Evolutionary conservation across 2,797 vertebrate genomes (phyloP).

Genomic region (Buceros bicornis): DNA sequence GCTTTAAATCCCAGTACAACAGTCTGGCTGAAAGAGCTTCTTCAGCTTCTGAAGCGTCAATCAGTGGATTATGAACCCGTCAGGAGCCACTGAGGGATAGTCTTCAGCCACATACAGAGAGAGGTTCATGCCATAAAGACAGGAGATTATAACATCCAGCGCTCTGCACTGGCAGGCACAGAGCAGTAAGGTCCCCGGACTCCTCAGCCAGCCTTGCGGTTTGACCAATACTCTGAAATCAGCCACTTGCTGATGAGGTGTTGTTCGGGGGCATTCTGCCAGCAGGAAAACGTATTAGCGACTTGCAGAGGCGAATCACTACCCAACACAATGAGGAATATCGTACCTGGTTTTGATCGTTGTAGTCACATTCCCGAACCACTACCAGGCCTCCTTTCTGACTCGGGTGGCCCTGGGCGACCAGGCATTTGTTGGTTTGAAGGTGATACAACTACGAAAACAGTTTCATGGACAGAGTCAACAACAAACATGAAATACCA

Average conservation of each 20-base stretch:
- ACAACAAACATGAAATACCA: background rate
- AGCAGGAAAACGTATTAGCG: background rate
- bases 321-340: rapidly evolving
- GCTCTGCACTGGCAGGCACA: background rate
- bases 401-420: slow-evolving; percentile 90
- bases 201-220: background rate
- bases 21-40: background rate
- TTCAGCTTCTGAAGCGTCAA: background rate
- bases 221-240: background rate
- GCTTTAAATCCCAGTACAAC: background rate
- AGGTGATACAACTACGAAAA: slow-evolving; percentile 87
- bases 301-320: background rate
- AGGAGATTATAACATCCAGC: background rate
- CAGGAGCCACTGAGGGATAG: background rate
- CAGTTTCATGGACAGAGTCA: background rate
- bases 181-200: background rate
- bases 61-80: background rate
- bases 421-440: slow-evolving; percentile 88
- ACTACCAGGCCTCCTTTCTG: slow-evolving; percentile 93
- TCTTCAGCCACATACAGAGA: background rate
- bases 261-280: background rate
- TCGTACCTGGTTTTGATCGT: slow-evolving; percentile 87
- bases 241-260: background rate
- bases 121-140: background rate
- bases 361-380: slow-evolving; percentile 87